phyloP scores from a whole-genome alignment of 2,797 vertebrate genomes.

The Carapus acus region DNA sequence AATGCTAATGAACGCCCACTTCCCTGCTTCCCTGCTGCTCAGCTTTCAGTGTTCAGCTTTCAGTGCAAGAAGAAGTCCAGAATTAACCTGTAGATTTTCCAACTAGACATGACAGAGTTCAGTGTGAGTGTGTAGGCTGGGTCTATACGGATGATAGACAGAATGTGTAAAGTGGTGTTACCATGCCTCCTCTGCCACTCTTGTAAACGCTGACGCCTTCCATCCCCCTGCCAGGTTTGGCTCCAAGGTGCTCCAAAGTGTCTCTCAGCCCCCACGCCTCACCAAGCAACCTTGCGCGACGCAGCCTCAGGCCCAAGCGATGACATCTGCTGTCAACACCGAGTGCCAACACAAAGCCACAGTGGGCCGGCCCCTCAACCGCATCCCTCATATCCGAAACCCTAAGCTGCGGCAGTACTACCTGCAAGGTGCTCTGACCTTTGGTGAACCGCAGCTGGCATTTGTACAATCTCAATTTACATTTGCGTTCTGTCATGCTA shows the following conservation, averaged over 20 bases:
- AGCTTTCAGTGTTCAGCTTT: too few species aligned
- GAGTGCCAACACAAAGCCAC: conserved; percentile 32
- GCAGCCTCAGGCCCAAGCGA: conserved; percentile 31
- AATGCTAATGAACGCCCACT: too few species aligned
- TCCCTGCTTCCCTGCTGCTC: too few species aligned
- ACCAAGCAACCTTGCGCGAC: conserved; percentile 58
- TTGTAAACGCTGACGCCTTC: too few species aligned
- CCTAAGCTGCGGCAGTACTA: conserved; percentile 77
- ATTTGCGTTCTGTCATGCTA: too few species aligned
- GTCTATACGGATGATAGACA: too few species aligned
- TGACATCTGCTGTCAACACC: conserved; percentile 10
- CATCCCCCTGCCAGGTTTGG: conserved; percentile 60
- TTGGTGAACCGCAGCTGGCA: neutral
- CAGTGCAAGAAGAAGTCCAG: too few species aligned
- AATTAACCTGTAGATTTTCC: too few species aligned
- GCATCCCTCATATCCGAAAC: conserved; percentile 74
- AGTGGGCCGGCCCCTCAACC: conserved; percentile 56
- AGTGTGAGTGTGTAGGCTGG: too few species aligned
- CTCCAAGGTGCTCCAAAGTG: conserved; percentile 66
- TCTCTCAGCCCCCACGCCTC: conserved; percentile 66
- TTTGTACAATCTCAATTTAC: neutral
- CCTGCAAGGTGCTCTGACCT: conserved; percentile 65
- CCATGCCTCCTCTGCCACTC: too few species aligned
- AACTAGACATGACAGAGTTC: too few species aligned
- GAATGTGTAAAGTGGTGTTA: too few species aligned